Conservation (phyloP, 1,140 invertebrate species). For the Halesus radiatus region DNA sequence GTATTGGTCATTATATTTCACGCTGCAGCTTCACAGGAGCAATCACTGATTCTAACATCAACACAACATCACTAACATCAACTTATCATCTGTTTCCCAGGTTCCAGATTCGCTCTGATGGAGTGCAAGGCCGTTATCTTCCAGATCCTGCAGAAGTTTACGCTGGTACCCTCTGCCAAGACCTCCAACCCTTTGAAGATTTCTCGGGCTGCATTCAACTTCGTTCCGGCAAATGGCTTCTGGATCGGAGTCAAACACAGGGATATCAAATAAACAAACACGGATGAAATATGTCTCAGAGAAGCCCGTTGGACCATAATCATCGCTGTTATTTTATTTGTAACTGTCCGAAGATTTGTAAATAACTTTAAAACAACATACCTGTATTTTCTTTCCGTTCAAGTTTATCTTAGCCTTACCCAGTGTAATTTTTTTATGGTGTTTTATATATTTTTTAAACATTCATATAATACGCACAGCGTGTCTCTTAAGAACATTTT, state of each 20-base stretch:
- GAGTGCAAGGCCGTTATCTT: constrained; percentile 5
- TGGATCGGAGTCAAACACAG: constrained; percentile 13
- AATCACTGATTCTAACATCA: neutral
- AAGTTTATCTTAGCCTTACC: too few species aligned
- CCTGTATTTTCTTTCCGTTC: too few species aligned
- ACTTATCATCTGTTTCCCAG: neutral
- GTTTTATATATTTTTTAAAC: too few species aligned
- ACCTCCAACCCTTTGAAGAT: neutral
- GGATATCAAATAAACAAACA: neutral
- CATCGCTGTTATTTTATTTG: too few species aligned
- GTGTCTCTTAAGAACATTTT: too few species aligned
- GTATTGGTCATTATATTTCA: neutral
- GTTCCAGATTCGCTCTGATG: constrained; percentile 18
- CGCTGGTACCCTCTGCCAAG: neutral
- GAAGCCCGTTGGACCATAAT: too few species aligned
- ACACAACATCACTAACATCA: neutral
- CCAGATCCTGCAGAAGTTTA: neutral
- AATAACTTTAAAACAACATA: too few species aligned
- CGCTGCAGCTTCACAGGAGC: neutral
- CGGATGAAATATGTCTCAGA: neutral
- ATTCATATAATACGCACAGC: too few species aligned
- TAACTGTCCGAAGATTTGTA: too few species aligned
- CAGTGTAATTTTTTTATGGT: too few species aligned
- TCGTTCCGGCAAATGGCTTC: neutral
- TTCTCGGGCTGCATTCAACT: neutral